phyloP scores from a whole-genome alignment of 2,113 vertebrate species.

The Apteryx owenii region DNA sequence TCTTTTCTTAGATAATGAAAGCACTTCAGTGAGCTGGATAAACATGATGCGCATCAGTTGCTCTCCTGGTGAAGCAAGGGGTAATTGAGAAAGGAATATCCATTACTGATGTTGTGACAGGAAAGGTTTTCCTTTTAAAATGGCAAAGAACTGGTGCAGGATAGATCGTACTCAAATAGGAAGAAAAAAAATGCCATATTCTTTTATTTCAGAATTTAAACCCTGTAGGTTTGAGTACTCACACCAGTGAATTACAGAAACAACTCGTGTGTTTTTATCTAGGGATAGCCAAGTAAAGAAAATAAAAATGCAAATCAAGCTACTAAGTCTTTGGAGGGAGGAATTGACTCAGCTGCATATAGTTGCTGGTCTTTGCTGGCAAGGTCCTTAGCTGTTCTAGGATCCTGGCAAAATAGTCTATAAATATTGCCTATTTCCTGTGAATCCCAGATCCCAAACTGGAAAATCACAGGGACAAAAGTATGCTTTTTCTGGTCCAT shows the following conservation, averaged over 20 bases:
- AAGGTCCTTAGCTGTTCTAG: background rate
- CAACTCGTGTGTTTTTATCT: background rate
- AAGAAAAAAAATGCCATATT: background rate
- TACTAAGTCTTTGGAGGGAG: background rate
- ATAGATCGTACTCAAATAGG: slow-evolving; percentile 27
- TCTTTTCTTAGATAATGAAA: slow-evolving; percentile 72
- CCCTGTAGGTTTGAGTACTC: background rate
- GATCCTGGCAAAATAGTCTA: background rate
- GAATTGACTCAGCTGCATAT: background rate
- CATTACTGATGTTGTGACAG: slow-evolving; percentile 60
- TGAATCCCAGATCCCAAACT: background rate
- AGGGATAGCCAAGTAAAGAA: background rate
- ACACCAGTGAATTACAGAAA: background rate
- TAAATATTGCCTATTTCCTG: background rate
- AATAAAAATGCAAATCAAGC: background rate
- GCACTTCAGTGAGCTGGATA: slow-evolving; percentile 65
- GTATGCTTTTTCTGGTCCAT: background rate
- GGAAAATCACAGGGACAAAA: background rate
- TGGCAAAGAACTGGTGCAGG: slow-evolving; percentile 35
- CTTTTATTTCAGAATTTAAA: slow-evolving; percentile 23
- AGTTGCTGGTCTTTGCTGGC: background rate
- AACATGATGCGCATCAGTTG: slow-evolving; percentile 68
- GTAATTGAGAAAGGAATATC: slow-evolving; percentile 68
- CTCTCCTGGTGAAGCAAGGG: slow-evolving; percentile 50
- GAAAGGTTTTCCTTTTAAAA: slow-evolving; percentile 59